Percentiles rank a stretch among this genome's conserved stretches.
Conservation (phyloP, 2,888 invertebrate species). For the Malacosoma neustria region DNA sequence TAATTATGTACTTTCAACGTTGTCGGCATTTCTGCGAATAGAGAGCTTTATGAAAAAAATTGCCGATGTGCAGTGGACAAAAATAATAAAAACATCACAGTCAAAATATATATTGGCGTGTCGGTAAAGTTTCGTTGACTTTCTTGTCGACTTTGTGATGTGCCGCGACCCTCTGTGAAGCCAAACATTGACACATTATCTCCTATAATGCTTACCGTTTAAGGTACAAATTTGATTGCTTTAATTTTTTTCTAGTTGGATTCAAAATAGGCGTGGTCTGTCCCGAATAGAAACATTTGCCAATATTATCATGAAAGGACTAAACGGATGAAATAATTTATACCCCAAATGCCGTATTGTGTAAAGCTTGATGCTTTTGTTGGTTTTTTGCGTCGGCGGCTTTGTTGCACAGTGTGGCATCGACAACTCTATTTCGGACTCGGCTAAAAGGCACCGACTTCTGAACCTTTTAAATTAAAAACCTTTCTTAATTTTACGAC, state of each 20-base stretch:
- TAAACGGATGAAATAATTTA: conserved; percentile 74
- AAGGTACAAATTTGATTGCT: conserved; percentile 13
- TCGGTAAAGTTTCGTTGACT: conserved; percentile 44
- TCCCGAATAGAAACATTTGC: conserved; percentile 73
- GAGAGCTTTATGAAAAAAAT: conserved; percentile 47
- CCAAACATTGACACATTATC: conserved; percentile 7
- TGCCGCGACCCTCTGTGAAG: conserved; percentile 44
- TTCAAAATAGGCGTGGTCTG: conserved; percentile 61
- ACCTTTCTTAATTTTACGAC: conserved; percentile 7
- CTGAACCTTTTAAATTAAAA: conserved; percentile 11
- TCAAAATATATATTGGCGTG: conserved; percentile 71
- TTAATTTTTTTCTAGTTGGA: conserved; percentile 30
- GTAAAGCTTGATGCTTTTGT: conserved; percentile 66
- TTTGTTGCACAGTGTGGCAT: conserved; percentile 56
- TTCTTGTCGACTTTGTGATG: conserved; percentile 58
- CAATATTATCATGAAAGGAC: conserved; percentile 73
- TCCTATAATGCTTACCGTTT: conserved; percentile 11
- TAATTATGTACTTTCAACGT: conserved; percentile 55
- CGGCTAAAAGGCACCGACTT: conserved; percentile 56
- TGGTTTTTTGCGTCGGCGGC: conserved; percentile 60
- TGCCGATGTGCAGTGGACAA: conserved; percentile 53
- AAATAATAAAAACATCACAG: conserved; percentile 75
- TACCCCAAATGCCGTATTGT: conserved; percentile 69
- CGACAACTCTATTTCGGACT: conserved; percentile 65
- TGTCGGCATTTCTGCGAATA: conserved; percentile 60